phyloP scores from a whole-genome alignment of 2,888 invertebrate genomes.

The Leucania comma region DNA sequence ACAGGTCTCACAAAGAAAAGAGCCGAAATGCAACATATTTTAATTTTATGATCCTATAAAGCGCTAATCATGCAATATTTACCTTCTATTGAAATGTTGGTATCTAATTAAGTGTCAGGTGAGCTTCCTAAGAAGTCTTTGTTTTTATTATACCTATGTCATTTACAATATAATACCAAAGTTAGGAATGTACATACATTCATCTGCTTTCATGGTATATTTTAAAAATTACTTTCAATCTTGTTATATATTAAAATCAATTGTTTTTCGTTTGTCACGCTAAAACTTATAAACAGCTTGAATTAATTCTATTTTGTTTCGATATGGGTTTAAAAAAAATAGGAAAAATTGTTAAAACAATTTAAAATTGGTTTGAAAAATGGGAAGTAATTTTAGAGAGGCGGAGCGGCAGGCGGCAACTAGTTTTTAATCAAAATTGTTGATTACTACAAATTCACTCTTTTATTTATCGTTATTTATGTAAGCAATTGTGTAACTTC shows the following conservation, averaged over 20 bases:
- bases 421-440: no score
- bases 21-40: constrained; percentile 35
- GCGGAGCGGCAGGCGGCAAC: no score
- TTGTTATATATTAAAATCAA: no score
- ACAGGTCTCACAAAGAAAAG: constrained; percentile 20
- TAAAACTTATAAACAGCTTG: no score
- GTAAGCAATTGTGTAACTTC: neutral
- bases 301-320: no score
- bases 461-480: neutral
- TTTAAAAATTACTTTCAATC: neutral
- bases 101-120: constrained; percentile 61
- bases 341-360: no score
- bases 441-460: neutral
- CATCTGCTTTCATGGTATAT: neutral
- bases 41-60: constrained; percentile 35
- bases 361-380: no score
- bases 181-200: constrained; percentile 29
- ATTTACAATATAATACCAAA: constrained; percentile 44
- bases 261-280: no score
- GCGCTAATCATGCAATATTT: constrained; percentile 32
- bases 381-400: no score
- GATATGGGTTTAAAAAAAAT: no score
- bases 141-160: constrained; percentile 36
- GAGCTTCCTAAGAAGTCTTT: constrained; percentile 43
- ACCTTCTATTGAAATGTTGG: constrained; percentile 52